Evolutionary conservation across 2,113 vertebrate species (phyloP).

Genomic region (Oreochromis aureus): DNA sequence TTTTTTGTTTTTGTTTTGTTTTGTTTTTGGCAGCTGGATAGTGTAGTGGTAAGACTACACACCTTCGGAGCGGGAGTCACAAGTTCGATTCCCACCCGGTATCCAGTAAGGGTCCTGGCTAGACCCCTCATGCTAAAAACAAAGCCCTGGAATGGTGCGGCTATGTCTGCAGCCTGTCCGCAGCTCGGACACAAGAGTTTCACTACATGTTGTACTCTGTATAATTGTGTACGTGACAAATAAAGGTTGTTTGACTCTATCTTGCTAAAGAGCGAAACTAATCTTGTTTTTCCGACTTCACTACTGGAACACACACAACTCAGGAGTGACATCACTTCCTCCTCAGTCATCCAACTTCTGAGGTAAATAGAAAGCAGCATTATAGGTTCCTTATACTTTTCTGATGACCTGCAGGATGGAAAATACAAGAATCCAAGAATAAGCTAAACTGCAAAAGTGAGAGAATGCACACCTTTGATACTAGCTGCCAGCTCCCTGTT

Average conservation of each 20-base stretch:
- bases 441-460: no score
- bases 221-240: not conserved
- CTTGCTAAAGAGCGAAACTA: not conserved
- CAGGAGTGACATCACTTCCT: not conserved
- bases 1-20: no score
- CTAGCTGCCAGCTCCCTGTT: no score
- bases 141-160: not conserved
- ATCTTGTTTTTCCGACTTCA: not conserved
- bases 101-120: not conserved
- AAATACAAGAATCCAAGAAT: no score
- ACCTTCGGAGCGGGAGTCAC: not conserved
- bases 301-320: not conserved
- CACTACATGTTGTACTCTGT: rapidly evolving
- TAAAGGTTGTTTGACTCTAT: not conserved
- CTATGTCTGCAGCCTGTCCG: not conserved
- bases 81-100: not conserved
- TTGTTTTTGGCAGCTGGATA: not conserved
- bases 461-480: no score
- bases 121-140: not conserved
- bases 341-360: not conserved
- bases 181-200: not conserved
- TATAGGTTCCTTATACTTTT: not conserved
- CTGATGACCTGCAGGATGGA: no score
- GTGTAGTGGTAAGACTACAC: not conserved
- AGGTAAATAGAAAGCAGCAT: not conserved